Percentiles rank a stretch among this genome's conserved stretches.
Conservation (phyloP, 2,113 vertebrate genomes). For the Sceloporus undulatus region DNA sequence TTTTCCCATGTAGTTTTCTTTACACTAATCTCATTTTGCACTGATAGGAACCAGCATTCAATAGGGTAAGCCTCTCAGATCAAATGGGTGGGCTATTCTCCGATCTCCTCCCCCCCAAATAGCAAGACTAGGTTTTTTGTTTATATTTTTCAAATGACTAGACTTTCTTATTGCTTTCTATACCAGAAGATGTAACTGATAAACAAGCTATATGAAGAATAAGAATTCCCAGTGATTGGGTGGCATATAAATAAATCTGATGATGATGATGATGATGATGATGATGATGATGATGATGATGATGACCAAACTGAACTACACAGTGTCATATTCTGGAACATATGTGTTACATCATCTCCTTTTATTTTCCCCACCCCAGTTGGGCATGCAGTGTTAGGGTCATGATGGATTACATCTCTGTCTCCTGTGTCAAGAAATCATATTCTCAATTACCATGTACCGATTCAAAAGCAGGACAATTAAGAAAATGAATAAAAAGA, state of each 20-base stretch:
- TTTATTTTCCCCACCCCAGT: too few relatives aligned
- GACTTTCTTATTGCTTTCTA: neutral
- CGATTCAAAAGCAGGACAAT: too few relatives aligned
- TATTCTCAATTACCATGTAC: too few relatives aligned
- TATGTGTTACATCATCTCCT: too few relatives aligned
- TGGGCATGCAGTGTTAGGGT: too few relatives aligned
- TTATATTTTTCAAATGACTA: slow-evolving; percentile 26
- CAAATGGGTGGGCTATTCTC: slow-evolving; percentile 46
- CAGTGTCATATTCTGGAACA: neutral
- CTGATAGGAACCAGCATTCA: slow-evolving; percentile 72
- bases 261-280: too few relatives aligned
- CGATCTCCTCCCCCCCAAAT: neutral
- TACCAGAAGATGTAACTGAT: neutral
- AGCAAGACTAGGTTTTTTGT: neutral
- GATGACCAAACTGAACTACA: neutral
- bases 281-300: too few relatives aligned
- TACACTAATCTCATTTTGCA: slow-evolving; percentile 69
- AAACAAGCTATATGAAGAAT: slow-evolving; percentile 34
- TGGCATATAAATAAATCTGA: too few relatives aligned
- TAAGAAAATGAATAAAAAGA: too few relatives aligned
- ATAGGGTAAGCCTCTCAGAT: slow-evolving; percentile 55
- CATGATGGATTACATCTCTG: too few relatives aligned
- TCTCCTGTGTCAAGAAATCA: too few relatives aligned
- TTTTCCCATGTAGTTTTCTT: slow-evolving; percentile 62
- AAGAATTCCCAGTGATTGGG: neutral